phyloP scores from a whole-genome alignment of 2,888 invertebrate species.

The Lasioglossum zephyrum region DNA sequence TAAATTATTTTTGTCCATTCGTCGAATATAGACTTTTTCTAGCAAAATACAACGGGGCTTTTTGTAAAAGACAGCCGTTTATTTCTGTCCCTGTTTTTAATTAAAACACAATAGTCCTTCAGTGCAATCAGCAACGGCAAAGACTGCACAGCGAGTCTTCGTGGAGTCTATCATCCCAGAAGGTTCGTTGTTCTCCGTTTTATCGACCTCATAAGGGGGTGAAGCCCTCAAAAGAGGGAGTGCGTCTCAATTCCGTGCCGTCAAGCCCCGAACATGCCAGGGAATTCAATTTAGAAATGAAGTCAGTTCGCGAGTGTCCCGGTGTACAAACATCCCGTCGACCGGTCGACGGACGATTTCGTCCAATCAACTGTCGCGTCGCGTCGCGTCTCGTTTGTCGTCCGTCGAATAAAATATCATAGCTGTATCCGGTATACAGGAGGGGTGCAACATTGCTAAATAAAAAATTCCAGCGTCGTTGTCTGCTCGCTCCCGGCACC shows the following conservation, averaged over 20 bases:
- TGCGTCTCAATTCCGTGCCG: background rate
- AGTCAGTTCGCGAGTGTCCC: background rate
- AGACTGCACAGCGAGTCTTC: background rate
- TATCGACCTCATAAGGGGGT: background rate
- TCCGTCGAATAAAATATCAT: constrained; percentile 7
- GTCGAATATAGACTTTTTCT: too few species aligned
- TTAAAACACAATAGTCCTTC: background rate
- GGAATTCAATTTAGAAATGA: constrained; percentile 27
- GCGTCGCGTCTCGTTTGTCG: background rate
- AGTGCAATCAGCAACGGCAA: background rate
- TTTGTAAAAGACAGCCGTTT: background rate
- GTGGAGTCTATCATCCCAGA: background rate
- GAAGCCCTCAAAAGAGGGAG: background rate
- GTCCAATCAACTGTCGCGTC: constrained; percentile 5
- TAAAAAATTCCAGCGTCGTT: constrained; percentile 41
- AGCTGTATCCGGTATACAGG: background rate
- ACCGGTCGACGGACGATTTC: background rate
- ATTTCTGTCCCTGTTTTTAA: background rate
- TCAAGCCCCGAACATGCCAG: constrained; percentile 9
- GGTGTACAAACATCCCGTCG: constrained; percentile 7
- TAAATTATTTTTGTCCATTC: too few species aligned
- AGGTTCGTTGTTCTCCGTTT: background rate
- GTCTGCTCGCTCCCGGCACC: constrained; percentile 13
- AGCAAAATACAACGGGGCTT: too few species aligned
- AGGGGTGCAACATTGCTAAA: background rate